phyloP scores from a whole-genome alignment of 2,888 invertebrate species.

The Rhyacophila evoluta region DNA sequence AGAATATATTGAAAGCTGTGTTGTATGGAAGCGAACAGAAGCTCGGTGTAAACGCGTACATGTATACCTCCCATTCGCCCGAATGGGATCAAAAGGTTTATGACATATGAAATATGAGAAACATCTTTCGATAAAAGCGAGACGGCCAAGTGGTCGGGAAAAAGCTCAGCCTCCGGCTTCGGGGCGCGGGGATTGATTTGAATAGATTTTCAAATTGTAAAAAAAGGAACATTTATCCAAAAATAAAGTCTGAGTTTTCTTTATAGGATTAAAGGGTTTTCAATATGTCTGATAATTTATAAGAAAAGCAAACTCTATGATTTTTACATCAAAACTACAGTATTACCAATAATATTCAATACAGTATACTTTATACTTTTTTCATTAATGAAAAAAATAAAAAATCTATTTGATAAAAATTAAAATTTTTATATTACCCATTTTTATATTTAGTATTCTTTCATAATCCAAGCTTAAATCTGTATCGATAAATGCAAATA shows the following conservation, averaged over 20 bases:
- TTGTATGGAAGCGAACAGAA: conserved; percentile 42
- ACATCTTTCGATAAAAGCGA: conserved; percentile 48
- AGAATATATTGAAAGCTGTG: conserved; percentile 51
- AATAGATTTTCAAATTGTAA: conserved; percentile 28
- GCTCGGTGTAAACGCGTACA: conserved; percentile 26
- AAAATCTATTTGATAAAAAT: too few relatives aligned
- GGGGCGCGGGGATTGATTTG: conserved; percentile 37
- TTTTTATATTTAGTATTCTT: too few relatives aligned
- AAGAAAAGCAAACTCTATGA: neutral
- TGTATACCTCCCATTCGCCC: conserved; percentile 31
- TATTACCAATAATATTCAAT: too few relatives aligned
- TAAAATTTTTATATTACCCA: too few relatives aligned
- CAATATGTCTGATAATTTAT: neutral
- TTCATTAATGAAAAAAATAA: too few relatives aligned
- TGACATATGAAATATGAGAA: conserved; percentile 54
- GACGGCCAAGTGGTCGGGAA: conserved; percentile 44
- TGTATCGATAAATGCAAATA: too few relatives aligned
- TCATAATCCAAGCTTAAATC: too few relatives aligned
- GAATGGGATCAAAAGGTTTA: conserved; percentile 51
- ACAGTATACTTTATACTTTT: too few relatives aligned
- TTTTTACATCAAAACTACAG: too few relatives aligned
- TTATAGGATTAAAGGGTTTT: neutral
- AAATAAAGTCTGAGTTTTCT: neutral
- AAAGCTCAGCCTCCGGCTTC: neutral
- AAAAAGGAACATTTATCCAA: neutral